Evolutionary conservation across 1,140 invertebrate genomes (phyloP), one percentile per base, ranked within the genome.

Genomic region (Pseudomyrmex sp.): DNA sequence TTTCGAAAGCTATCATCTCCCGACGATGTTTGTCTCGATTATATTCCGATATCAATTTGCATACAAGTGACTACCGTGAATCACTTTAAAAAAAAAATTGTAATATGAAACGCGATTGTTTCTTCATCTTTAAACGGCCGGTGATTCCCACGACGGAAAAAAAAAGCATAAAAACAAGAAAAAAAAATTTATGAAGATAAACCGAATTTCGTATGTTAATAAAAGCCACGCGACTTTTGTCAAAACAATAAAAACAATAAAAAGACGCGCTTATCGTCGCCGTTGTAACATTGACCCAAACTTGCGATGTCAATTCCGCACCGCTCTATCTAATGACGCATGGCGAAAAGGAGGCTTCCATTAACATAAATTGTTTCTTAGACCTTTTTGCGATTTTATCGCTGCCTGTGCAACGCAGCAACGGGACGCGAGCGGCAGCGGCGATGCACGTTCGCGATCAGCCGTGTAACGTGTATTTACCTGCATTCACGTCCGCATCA

Each of bases 321-420:
- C 48, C 62, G 23, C 58, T 87, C 80, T 65, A 75, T 26, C 85
- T 83, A 87, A 87, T 85, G 84, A 66, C 26, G 77, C 26, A 46
- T 85, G 50, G 52, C 48, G 56, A 83, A 85, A 86, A 61, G 50
- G 56, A 65, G 70, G 65, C 74, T 44, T 66, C 84, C 44, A 59
- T 85, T 83, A 85, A 82, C 84, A 79, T 82, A 86, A 74, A 85
- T 87, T 62, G 84, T 76, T 76, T 50, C 70, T 76, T 65, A 68
- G 46, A 70, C 18, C 70, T 87, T 86, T 82, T 86, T 82, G 59
- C 66, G 76, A 85, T 86, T 82, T 85, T 65, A 85, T 86, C 83
- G 44, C 35, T 52, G 58, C 59, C 44, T 63, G 35, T 5, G 35
- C 35, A 35, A 35, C 35, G 72, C 79, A 63, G 76, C 70, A 63